phyloP scores from a whole-genome alignment of 1,140 invertebrate genomes.

The Drosophila saltans region DNA sequence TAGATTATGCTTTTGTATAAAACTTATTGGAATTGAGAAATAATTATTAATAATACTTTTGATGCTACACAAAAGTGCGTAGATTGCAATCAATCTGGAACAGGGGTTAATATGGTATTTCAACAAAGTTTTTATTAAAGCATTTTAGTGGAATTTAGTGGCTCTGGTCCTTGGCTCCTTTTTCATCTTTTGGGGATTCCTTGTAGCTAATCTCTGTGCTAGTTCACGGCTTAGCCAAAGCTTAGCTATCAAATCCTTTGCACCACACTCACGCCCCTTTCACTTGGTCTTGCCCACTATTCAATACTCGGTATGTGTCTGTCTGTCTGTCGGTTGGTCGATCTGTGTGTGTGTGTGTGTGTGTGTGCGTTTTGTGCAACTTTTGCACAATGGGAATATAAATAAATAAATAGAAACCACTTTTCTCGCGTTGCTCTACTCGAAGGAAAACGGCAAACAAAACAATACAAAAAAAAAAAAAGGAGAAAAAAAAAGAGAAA shows the following conservation, averaged over 20 bases:
- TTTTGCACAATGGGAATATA: constrained; percentile 64
- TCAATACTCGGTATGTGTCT: background rate
- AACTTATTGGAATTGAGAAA: too few relatives aligned
- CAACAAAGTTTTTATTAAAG: background rate
- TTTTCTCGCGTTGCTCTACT: constrained; percentile 57
- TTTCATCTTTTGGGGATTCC: constrained; percentile 1
- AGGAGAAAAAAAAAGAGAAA: too few relatives aligned
- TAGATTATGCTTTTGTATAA: too few relatives aligned
- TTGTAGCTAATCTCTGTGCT: constrained; percentile 33
- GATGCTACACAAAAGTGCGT: too few relatives aligned
- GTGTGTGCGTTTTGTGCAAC: constrained; percentile 27
- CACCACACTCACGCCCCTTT: constrained; percentile 15
- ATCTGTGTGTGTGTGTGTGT: background rate
- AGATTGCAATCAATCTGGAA: background rate
- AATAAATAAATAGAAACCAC: constrained; percentile 78
- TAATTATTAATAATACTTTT: too few relatives aligned
- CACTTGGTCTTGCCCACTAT: background rate
- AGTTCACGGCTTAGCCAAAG: constrained; percentile 42
- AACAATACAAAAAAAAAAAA: constrained; percentile 4
- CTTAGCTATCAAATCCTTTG: constrained; percentile 53
- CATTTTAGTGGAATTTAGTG: background rate
- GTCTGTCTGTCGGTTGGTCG: background rate
- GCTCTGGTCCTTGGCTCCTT: background rate
- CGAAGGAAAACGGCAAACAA: constrained; percentile 51
- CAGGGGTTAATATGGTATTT: background rate